These are phyloP conservation scores for Temnothorax curvispinosus DNA, from an alignment of 1,140 invertebrate species.

Conservation along the genomic window DNA sequence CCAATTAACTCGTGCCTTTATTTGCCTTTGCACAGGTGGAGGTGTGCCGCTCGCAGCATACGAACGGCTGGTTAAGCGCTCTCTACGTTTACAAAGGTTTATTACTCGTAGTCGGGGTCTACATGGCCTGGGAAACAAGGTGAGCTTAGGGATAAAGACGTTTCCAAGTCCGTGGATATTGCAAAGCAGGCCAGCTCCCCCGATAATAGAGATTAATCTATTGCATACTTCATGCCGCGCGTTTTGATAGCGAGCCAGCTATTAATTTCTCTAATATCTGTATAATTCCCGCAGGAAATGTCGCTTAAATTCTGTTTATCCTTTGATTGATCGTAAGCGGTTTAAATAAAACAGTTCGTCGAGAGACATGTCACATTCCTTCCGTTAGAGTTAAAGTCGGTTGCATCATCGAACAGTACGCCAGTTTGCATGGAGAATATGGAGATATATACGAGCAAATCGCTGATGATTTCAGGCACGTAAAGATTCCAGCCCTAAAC, in stretches of 20 bases:
- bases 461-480: conserved; percentile 88
- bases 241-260: not conserved
- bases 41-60: conserved; percentile 94
- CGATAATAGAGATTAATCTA: conserved; percentile 49
- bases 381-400: not conserved
- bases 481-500: conserved; percentile 98
- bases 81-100: conserved; percentile 96
- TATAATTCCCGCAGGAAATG: not conserved
- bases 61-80: conserved; percentile 93
- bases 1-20: conserved; percentile 71
- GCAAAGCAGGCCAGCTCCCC: not conserved
- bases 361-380: not conserved
- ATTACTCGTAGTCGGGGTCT: conserved; percentile 95
- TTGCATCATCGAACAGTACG: not conserved
- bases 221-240: conserved; percentile 24
- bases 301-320: not conserved
- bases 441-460: not conserved
- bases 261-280: conserved; percentile 32
- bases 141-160: conserved; percentile 68
- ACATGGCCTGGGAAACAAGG: conserved; percentile 99
- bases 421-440: not conserved
- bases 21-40: conserved; percentile 89
- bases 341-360: not conserved
- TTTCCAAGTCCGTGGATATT: conserved; percentile 26
- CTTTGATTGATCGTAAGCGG: not conserved